A percentile compares a stretch with the other conserved stretches of the same genome.
phyloP scores from a whole-genome alignment of 2,113 vertebrate genomes.

The Ptychochromis oligacanthus region DNA sequence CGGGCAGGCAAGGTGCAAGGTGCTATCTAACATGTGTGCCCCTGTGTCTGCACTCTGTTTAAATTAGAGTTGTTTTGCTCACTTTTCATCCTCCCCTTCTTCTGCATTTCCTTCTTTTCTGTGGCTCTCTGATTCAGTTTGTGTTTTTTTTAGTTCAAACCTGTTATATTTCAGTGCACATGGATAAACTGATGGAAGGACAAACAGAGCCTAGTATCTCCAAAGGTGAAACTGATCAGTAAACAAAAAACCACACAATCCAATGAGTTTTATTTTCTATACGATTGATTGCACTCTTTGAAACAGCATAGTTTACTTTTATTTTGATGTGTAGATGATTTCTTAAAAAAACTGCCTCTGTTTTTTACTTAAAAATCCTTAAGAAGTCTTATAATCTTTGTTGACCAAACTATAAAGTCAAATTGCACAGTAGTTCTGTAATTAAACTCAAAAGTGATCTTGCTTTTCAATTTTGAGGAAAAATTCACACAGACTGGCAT shows the following conservation, averaged over 20 bases:
- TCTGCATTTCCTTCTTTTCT: background rate
- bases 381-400: rapidly evolving
- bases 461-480: background rate
- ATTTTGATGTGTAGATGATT: no score
- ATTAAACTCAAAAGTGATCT: background rate
- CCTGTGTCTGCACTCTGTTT: background rate
- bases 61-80: background rate
- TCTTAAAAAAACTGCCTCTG: no score
- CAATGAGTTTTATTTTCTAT: background rate
- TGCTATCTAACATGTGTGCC: background rate
- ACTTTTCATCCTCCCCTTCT: background rate
- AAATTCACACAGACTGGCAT: background rate
- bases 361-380: no score
- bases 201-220: background rate
- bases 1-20: background rate
- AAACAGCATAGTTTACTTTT: background rate
- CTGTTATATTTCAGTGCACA: background rate
- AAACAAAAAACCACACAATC: background rate
- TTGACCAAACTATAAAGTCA: background rate
- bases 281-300: rapidly evolving
- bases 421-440: background rate
- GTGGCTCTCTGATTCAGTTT: background rate
- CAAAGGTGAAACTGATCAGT: background rate
- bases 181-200: background rate
- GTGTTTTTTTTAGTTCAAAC: background rate